Conservation (phyloP, 2,113 vertebrate genomes). For the Pithys albifrons region DNA sequence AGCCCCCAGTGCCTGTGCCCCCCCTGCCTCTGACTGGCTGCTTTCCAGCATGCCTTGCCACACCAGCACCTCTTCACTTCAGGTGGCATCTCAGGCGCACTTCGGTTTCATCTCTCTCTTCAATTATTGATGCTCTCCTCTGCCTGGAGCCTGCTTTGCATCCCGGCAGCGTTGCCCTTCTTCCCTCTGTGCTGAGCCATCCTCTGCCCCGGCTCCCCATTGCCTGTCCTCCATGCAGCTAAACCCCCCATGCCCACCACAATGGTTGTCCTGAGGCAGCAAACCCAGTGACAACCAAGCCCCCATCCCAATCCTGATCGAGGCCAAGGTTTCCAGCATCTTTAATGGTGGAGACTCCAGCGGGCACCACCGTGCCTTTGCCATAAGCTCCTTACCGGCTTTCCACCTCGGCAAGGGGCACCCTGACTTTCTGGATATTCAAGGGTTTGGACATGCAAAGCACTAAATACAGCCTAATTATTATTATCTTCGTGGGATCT, state of each 20-base stretch:
- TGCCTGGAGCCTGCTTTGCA: rapidly evolving
- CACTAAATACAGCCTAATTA: conserved; percentile 45
- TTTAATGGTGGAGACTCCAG: neutral
- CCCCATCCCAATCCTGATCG: neutral
- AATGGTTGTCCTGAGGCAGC: rapidly evolving
- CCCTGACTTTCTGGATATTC: neutral
- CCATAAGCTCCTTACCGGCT: neutral
- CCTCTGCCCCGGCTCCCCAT: neutral
- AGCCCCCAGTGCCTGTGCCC: rapidly evolving
- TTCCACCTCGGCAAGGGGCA: rapidly evolving
- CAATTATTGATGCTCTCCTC: conserved; percentile 28
- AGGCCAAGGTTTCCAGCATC: neutral
- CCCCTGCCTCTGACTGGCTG: neutral
- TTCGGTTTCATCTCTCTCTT: conserved; percentile 36
- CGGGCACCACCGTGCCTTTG: neutral
- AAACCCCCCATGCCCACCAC: rapidly evolving
- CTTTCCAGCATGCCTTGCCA: neutral
- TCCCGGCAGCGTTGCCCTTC: neutral
- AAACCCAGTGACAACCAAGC: neutral
- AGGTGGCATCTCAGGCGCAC: neutral
- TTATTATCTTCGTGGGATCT: conserved; percentile 33
- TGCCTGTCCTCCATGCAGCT: rapidly evolving
- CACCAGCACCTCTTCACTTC: neutral
- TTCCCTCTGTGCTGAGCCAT: rapidly evolving
- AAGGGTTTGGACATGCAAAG: neutral